Percentiles rank a stretch among this genome's conserved stretches.
Conservation (phyloP, 2,113 vertebrate species). For the Callocephalon fimbriatum region DNA sequence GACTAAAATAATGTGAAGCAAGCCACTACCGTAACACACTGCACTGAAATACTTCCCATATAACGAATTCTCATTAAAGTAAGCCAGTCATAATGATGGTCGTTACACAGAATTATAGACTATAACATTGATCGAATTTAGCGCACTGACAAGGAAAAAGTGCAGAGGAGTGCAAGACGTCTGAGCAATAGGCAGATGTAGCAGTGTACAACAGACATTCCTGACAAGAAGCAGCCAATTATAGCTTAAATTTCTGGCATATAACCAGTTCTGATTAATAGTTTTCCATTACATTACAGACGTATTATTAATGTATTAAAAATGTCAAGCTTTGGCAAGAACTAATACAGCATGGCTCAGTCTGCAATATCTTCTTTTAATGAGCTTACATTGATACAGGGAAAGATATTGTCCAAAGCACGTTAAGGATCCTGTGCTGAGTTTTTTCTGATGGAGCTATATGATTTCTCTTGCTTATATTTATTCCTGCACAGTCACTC, state of each 20-base stretch:
- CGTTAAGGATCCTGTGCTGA: slow-evolving; percentile 75
- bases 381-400: slow-evolving; percentile 81
- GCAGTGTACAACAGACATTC: slow-evolving; percentile 78
- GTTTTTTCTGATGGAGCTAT: slow-evolving; percentile 47
- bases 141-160: slow-evolving; percentile 72
- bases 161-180: slow-evolving; percentile 71
- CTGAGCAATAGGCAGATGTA: slow-evolving; percentile 80
- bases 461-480: slow-evolving; percentile 28
- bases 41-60: slow-evolving; percentile 2
- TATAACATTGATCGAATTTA: slow-evolving; percentile 67
- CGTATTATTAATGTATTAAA: slow-evolving; percentile 91
- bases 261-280: slow-evolving; percentile 88
- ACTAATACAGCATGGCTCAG: slow-evolving; percentile 65
- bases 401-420: slow-evolving; percentile 77
- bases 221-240: slow-evolving; percentile 89
- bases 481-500: slow-evolving; percentile 34
- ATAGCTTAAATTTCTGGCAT: slow-evolving; percentile 85
- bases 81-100: slow-evolving; percentile 73
- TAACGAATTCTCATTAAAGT: slow-evolving; percentile 74
- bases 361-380: slow-evolving; percentile 80
- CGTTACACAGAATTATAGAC: slow-evolving; percentile 77
- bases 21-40: neutral
- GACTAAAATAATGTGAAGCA: neutral
- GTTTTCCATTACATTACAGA: slow-evolving; percentile 84
- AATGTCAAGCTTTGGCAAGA: slow-evolving; percentile 82